A percentile compares a stretch with the other conserved stretches of the same genome.
Conservation (phyloP, 2,888 invertebrate species). For the Nomada ruficornis region DNA sequence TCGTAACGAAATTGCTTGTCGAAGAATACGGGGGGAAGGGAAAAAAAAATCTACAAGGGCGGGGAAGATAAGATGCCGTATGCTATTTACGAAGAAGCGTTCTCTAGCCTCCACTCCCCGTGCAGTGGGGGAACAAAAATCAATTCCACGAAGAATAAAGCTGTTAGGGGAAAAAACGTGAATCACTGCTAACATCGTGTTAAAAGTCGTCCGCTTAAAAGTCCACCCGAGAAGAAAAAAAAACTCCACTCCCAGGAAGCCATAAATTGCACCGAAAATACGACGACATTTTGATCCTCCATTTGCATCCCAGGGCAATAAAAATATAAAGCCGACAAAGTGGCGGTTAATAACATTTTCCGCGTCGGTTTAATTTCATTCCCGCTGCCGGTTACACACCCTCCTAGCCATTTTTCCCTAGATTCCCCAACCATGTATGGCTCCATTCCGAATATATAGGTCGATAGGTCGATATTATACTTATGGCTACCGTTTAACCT, state of each 20-base stretch:
- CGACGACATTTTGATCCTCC: too few species aligned
- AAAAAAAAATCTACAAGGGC: background rate
- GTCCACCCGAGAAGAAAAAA: background rate
- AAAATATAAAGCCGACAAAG: background rate
- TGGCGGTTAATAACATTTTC: too few species aligned
- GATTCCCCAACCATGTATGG: background rate
- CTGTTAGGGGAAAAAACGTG: background rate
- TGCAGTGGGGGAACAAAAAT: background rate
- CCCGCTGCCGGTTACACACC: too few species aligned
- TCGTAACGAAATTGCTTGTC: background rate
- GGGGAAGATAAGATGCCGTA: too few species aligned
- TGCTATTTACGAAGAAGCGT: background rate
- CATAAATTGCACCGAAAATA: background rate
- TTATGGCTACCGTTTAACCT: conserved; percentile 43
- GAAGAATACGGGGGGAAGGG: background rate
- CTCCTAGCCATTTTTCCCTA: too few species aligned
- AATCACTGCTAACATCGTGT: background rate
- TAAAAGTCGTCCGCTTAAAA: background rate
- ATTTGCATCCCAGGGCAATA: accelerated
- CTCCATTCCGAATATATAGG: conserved; percentile 30
- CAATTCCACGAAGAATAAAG: conserved; percentile 19
- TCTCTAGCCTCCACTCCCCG: background rate
- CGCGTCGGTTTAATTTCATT: too few species aligned
- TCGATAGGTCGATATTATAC: conserved; percentile 54
- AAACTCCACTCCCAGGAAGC: background rate